Evolutionary conservation across 1,140 invertebrate genomes (phyloP).

Genomic region (Pseudomyrmex dendroicus): DNA sequence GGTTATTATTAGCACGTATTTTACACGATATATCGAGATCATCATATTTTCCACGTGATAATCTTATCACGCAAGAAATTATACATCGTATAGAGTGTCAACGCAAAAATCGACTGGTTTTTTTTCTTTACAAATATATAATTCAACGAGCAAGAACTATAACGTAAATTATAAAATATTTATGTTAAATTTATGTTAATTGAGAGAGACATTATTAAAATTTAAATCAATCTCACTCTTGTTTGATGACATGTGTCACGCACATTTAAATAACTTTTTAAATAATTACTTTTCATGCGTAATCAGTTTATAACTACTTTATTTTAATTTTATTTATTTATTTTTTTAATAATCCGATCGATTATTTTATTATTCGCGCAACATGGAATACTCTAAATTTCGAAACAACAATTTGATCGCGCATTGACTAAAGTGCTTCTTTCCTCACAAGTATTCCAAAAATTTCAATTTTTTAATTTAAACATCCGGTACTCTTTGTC

Average conservation of each 20-base stretch:
- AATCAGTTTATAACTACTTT: no score
- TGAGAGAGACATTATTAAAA: background rate
- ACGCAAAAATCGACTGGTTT: background rate
- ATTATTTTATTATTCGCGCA: constrained; percentile 36
- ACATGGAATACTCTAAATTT: constrained; percentile 45
- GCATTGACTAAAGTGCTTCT: constrained; percentile 29
- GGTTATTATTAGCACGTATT: no score
- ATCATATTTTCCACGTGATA: no score
- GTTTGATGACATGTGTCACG: background rate
- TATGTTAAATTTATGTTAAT: background rate
- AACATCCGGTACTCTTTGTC: no score
- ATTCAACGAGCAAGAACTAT: no score
- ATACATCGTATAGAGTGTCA: background rate
- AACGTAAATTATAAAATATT: no score
- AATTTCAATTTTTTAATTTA: constrained; percentile 9
- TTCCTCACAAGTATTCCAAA: background rate
- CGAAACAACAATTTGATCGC: constrained; percentile 33
- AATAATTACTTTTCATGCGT: no score
- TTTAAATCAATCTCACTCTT: background rate
- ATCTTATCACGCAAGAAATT: no score
- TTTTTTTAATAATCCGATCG: background rate
- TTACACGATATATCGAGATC: no score
- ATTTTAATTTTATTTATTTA: no score
- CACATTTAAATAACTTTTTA: no score
- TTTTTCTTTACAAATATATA: background rate